Percentiles rank a stretch among this genome's conserved stretches.
Evolutionary conservation across 2,888 invertebrate species (phyloP).

Genomic region (Odiellus spinosus): DNA sequence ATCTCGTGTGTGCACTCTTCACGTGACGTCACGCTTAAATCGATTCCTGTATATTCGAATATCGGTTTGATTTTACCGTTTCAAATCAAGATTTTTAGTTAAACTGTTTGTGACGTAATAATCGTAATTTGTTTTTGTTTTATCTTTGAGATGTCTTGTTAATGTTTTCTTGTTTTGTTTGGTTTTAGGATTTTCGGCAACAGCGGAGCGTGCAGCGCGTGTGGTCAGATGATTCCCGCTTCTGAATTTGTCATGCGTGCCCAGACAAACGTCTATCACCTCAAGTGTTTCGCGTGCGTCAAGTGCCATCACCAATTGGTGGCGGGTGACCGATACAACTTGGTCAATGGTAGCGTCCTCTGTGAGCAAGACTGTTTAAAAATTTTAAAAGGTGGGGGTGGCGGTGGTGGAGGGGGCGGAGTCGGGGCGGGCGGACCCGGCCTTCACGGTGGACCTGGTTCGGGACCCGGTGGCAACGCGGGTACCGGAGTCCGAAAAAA

Average conservation of each 20-base stretch:
- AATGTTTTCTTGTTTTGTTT: too few species aligned
- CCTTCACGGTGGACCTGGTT: background rate
- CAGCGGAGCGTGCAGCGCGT: slow-evolving; percentile 75
- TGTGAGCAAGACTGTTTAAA: slow-evolving; percentile 95
- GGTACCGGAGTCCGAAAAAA: slow-evolving; percentile 11
- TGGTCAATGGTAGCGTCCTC: slow-evolving; percentile 73
- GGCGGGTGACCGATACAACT: slow-evolving; percentile 77
- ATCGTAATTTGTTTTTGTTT: too few species aligned
- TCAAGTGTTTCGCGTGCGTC: slow-evolving; percentile 89
- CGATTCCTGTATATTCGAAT: too few species aligned
- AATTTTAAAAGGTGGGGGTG: slow-evolving; percentile 44
- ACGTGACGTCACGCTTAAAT: too few species aligned
- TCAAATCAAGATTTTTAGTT: too few species aligned
- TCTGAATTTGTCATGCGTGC: slow-evolving; percentile 84
- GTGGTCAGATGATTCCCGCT: slow-evolving; percentile 80
- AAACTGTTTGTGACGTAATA: too few species aligned
- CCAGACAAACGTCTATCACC: slow-evolving; percentile 61
- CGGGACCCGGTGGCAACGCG: background rate
- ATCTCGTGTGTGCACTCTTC: too few species aligned
- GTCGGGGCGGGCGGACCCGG: background rate
- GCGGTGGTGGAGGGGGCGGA: slow-evolving; percentile 3
- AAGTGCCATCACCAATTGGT: slow-evolving; percentile 76
- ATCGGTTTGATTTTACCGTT: too few species aligned
- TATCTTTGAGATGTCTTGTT: too few species aligned
- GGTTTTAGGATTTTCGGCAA: slow-evolving; percentile 79